A percentile compares a stretch with the other conserved stretches of the same genome.
These are phyloP conservation scores for Tapera naevia DNA, from an alignment of 2,797 vertebrate genomes.

Conservation along the genomic window DNA sequence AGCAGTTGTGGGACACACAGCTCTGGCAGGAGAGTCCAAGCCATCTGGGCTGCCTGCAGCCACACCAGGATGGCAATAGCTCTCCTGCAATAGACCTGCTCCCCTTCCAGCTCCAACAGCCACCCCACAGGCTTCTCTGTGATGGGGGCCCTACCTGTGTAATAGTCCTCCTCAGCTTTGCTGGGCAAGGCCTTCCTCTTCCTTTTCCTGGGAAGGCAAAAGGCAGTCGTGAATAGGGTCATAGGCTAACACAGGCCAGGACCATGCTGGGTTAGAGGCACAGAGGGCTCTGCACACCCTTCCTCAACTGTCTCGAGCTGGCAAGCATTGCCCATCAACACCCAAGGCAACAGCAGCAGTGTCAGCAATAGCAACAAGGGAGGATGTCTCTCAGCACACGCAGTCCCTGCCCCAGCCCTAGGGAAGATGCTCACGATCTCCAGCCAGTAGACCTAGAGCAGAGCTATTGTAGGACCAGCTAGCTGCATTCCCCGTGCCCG, in stretches of 20 bases:
- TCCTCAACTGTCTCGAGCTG: no score
- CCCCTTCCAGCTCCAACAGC: background rate
- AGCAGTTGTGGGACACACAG: rapidly evolving
- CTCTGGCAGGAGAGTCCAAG: background rate
- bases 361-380: background rate
- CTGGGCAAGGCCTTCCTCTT: background rate
- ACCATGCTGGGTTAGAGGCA: background rate
- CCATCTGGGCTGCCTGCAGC: background rate
- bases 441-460: background rate
- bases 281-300: background rate
- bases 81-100: background rate
- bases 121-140: background rate
- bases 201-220: constrained; percentile 26
- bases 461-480: background rate
- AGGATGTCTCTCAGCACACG: background rate
- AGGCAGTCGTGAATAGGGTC: background rate
- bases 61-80: background rate
- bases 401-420: background rate
- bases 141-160: background rate
- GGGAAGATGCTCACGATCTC: background rate
- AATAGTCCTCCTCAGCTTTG: background rate
- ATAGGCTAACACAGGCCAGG: background rate
- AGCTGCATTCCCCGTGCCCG: background rate
- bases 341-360: background rate
- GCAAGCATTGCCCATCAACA: background rate